Conservation (phyloP, 2,113 vertebrate genomes). For the Hemiscyllium ocellatum region DNA sequence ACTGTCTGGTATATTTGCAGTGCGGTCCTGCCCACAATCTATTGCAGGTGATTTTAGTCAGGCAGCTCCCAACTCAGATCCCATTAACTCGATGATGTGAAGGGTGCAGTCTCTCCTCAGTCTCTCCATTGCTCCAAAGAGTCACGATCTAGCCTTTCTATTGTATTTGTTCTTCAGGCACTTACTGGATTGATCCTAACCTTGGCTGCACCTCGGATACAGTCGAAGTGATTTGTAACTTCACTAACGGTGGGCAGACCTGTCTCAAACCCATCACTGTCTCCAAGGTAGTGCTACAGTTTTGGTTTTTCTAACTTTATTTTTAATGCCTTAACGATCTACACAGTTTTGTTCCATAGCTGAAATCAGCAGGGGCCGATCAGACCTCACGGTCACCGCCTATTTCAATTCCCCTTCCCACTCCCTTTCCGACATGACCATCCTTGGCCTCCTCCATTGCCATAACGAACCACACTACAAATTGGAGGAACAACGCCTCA, state of each 20-base stretch:
- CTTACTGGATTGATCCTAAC: constrained; percentile 95
- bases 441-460: too few species aligned
- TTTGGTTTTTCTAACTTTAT: too few species aligned
- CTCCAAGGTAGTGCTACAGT: constrained; percentile 69
- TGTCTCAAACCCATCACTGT: constrained; percentile 80
- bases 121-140: background rate
- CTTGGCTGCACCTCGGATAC: constrained; percentile 85
- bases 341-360: background rate
- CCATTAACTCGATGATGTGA: background rate
- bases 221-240: constrained; percentile 86
- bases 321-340: background rate
- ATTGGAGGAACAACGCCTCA: too few species aligned
- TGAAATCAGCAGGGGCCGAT: too few species aligned
- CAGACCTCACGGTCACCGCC: too few species aligned
- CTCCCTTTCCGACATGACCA: too few species aligned
- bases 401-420: too few species aligned
- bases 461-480: too few species aligned
- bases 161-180: constrained; percentile 56
- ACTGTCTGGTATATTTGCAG: background rate
- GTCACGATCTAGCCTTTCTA: constrained; percentile 17
- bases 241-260: constrained; percentile 84
- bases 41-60: background rate
- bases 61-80: background rate
- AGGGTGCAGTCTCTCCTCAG: background rate
- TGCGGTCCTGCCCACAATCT: background rate